Percentiles rank a stretch among this genome's conserved stretches.
These are phyloP conservation scores for Pangasius djambal DNA, from an alignment of 2,797 vertebrate species.

Conservation along the genomic window DNA sequence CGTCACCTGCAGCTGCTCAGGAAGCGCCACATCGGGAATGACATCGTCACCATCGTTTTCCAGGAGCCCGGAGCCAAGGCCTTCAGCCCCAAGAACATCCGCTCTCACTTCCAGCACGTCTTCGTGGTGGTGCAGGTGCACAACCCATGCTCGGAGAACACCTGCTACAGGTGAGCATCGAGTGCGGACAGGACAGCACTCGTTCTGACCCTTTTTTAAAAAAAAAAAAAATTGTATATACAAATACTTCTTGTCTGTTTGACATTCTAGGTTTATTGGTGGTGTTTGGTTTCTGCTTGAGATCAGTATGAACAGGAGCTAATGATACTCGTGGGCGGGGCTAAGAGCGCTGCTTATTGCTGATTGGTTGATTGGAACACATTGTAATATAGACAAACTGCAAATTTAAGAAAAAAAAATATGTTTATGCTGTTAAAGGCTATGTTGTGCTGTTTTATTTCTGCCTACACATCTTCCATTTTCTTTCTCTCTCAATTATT, in stretches of 20 bases:
- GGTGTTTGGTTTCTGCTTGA: background rate
- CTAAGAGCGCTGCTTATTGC: background rate
- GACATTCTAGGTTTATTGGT: background rate
- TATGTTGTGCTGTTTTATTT: background rate
- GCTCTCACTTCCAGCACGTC: constrained; percentile 97
- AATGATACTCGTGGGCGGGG: background rate
- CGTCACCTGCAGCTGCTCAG: constrained; percentile 81
- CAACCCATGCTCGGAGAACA: constrained; percentile 86
- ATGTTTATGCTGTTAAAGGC: no score
- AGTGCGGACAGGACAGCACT: background rate
- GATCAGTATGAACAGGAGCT: background rate
- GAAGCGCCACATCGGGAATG: constrained; percentile 96
- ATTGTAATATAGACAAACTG: background rate
- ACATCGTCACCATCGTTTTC: constrained; percentile 97
- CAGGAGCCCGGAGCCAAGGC: constrained; percentile 95
- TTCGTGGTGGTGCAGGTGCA: constrained; percentile 92
- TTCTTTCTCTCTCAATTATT: background rate
- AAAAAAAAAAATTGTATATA: no score
- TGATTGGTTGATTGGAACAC: background rate
- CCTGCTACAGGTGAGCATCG: constrained; percentile 88
- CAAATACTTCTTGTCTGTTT: no score
- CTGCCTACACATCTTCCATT: background rate
- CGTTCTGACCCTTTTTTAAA: no score
- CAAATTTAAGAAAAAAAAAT: no score
- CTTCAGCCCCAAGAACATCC: constrained; percentile 97